These are phyloP conservation scores for Melikaiella ostensackeni DNA, from an alignment of 2,888 invertebrate species.

Conservation along the genomic window DNA sequence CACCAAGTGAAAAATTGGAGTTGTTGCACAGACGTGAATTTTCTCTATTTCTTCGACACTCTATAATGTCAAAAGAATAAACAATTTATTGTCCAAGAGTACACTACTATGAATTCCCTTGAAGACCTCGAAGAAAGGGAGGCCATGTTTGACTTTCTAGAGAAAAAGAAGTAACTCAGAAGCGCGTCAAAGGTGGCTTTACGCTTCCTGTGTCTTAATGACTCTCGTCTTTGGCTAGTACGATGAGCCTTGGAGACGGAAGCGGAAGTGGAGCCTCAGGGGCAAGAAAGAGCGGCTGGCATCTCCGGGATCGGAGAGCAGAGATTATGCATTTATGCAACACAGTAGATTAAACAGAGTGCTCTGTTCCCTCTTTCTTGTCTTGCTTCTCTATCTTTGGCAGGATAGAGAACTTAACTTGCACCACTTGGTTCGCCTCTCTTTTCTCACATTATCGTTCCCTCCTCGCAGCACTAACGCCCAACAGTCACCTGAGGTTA, in stretches of 20 bases:
- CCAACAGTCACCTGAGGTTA: background rate
- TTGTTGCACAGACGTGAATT: background rate
- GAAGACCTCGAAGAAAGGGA: background rate
- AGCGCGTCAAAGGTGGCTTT: conserved; percentile 25
- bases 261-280: conserved; percentile 30
- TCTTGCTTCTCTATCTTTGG: conserved; percentile 2
- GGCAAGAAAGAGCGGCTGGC: conserved; percentile 21
- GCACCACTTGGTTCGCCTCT: background rate
- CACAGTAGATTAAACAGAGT: conserved; percentile 67
- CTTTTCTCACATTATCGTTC: conserved; percentile 16
- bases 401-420: conserved; percentile 11
- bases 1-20: background rate
- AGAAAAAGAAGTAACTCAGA: conserved; percentile 6
- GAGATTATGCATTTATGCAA: conserved; percentile 70
- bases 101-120: background rate
- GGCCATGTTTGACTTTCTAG: background rate
- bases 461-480: background rate
- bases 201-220: conserved; percentile 32
- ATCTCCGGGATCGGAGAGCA: conserved; percentile 28
- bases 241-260: conserved; percentile 9
- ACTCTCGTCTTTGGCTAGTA: conserved; percentile 10
- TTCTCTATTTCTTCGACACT: background rate
- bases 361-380: conserved; percentile 45
- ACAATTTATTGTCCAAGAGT: background rate
- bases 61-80: background rate